These are phyloP conservation scores for Folsomia manolachei DNA, from an alignment of 2,888 invertebrate genomes.

Conservation along the genomic window DNA sequence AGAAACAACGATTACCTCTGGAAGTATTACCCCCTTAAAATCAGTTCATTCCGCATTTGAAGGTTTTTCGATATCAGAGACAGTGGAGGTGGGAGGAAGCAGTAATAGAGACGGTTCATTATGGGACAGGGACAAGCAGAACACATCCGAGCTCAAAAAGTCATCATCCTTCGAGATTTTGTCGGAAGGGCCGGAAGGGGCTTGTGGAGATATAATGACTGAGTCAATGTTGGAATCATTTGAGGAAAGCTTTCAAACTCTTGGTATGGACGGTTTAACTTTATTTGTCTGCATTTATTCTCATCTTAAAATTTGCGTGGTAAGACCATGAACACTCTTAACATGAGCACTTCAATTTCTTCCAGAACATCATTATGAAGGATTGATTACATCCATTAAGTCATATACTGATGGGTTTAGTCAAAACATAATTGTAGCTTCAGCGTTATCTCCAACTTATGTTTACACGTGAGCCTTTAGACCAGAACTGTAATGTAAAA, in stretches of 20 bases:
- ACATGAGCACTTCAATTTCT: no score
- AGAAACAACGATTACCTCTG: not conserved
- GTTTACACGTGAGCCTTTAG: slow-evolving; percentile 43
- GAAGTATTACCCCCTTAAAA: slow-evolving; percentile 2
- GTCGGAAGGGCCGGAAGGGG: not conserved
- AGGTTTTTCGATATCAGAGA: not conserved
- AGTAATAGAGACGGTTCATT: not conserved
- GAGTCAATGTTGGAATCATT: not conserved
- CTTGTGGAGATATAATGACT: not conserved
- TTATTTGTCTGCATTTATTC: no score
- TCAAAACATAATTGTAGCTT: slow-evolving; percentile 46
- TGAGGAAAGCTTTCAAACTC: slow-evolving; percentile 39
- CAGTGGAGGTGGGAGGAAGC: not conserved
- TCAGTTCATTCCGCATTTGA: not conserved
- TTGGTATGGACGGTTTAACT: no score
- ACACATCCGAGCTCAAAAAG: not conserved
- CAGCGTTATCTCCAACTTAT: slow-evolving; percentile 46
- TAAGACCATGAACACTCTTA: no score
- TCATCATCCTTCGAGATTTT: not conserved
- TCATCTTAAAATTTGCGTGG: no score
- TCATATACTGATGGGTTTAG: slow-evolving; percentile 45
- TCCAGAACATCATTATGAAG: slow-evolving; percentile 37
- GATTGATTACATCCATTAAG: slow-evolving; percentile 46
- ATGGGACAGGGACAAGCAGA: not conserved
- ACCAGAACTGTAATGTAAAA: slow-evolving; percentile 1